Percentiles rank a stretch among this genome's conserved stretches.
These are phyloP conservation scores for Synanthedon formicaeformis DNA, from an alignment of 2,888 invertebrate genomes.

Conservation along the genomic window DNA sequence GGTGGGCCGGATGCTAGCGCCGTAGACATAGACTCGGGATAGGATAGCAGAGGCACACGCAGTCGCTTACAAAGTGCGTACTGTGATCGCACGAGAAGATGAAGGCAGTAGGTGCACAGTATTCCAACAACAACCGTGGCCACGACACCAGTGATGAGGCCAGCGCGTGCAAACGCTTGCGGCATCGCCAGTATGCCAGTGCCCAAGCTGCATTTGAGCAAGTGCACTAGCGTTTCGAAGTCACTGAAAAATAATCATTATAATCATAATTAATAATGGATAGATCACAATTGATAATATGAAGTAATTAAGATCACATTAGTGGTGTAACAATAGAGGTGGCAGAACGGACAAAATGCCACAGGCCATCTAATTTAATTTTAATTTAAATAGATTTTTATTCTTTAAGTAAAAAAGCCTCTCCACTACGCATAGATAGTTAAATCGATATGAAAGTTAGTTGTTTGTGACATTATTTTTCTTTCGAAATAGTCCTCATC, in stretches of 20 bases:
- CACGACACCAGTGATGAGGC: conserved; percentile 81
- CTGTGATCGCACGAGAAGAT: conserved; percentile 77
- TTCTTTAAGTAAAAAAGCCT: too few species aligned
- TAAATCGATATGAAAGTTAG: too few species aligned
- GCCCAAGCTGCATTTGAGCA: conserved; percentile 91
- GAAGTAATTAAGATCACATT: too few species aligned
- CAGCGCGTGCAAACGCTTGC: conserved; percentile 88
- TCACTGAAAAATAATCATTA: conserved; percentile 69
- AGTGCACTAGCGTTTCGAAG: conserved; percentile 83
- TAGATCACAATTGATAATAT: too few species aligned
- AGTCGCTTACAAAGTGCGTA: conserved; percentile 71
- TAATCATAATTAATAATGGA: not conserved
- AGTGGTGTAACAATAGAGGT: too few species aligned
- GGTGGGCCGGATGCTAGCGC: conserved; percentile 82
- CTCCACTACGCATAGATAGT: too few species aligned
- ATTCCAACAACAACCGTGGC: conserved; percentile 83
- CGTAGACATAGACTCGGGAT: conserved; percentile 85
- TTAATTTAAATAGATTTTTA: too few species aligned
- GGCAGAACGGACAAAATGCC: too few species aligned
- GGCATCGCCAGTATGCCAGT: conserved; percentile 97
- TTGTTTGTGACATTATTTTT: too few species aligned
- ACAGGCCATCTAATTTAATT: too few species aligned
- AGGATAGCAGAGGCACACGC: conserved; percentile 81
- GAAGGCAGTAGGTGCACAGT: conserved; percentile 89
- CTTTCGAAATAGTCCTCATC: too few species aligned